phyloP scores from a whole-genome alignment of 2,113 vertebrate genomes.

The Machaerirhynchus nigripectus region DNA sequence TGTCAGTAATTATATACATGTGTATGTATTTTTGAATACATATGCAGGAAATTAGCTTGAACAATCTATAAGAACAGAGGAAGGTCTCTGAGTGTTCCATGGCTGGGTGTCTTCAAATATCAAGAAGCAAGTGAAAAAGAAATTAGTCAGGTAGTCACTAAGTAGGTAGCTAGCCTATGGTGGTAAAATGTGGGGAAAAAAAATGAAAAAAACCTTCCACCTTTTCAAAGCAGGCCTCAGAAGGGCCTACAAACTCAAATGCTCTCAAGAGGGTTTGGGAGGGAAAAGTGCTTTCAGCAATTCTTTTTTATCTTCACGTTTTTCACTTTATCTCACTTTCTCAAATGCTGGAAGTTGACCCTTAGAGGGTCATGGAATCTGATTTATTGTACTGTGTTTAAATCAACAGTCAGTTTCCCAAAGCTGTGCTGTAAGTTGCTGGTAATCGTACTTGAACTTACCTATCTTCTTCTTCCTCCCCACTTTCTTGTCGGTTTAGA shows the following conservation, averaged over 20 bases:
- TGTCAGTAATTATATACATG: neutral
- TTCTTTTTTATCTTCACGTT: constrained; percentile 16
- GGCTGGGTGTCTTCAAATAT: neutral
- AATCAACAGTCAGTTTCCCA: constrained; percentile 24
- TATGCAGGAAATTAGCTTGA: neutral
- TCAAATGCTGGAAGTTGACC: neutral
- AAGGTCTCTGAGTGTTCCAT: neutral
- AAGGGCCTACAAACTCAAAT: constrained; percentile 10
- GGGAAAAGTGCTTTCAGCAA: constrained; percentile 22
- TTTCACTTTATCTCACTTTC: constrained; percentile 41
- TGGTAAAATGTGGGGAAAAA: neutral
- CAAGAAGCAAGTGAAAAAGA: neutral
- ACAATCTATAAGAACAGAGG: fast-evolving
- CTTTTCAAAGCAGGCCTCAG: constrained; percentile 8
- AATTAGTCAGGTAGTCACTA: neutral
- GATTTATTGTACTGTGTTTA: constrained; percentile 21
- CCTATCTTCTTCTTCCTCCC: neutral
- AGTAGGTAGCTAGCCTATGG: neutral
- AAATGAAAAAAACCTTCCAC: neutral
- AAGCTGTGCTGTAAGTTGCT: neutral
- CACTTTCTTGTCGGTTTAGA: neutral
- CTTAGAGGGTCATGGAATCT: neutral
- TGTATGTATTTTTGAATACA: neutral
- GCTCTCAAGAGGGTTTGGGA: neutral
- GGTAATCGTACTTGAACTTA: neutral